Base-by-base conservation (phyloP, 2,113 vertebrate species). In the Eurystomus gularis region DNA sequence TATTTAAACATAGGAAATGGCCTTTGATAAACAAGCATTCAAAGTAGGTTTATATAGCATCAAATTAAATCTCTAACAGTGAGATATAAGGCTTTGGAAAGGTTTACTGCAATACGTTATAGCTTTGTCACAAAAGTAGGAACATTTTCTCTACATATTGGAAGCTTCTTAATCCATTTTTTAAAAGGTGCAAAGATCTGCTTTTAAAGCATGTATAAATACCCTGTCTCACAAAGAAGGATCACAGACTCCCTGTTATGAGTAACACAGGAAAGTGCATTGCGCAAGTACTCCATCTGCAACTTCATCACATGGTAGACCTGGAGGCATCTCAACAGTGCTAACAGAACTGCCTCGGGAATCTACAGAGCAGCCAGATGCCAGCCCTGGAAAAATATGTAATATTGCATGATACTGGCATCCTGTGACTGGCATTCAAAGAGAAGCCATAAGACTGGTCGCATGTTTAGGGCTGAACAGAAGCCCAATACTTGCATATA, bases 281-380 rank as follows among this genome's bases (percentile, higher is more conserved):
- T 79, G 82, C 4, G 0, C 82, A 64, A 90, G 46, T 60, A 42
- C 57, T 97, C 92, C 90, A 94, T 96, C 90, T 96, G 94, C 88
- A 95, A 35, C 58, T 62, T 25, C 17, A 8, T 64, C 92, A 77
- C 71, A 7, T 58, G 90, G 31, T 23, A 75, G 62, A 60, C 16
- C 92, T 77, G 78, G 62, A 92, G 86, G 90, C 90, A 75, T 46
- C 46, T 82, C 79, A 49, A 17, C 86, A 93, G 58, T 1, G 8
- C 24, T 46, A 39, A 31, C 86, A 94, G 61, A 97, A 77, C 73
- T 10, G 94, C 94, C 95, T 64, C 62, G 49, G 92, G 91, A 96
- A 69, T 78, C 21, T 65, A 76, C 83, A 89, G 84, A 42, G 90
- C 72, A 83, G 79, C 93, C 94, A 97, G 96, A 93, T 97, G 94